Conservation (phyloP, 2,888 invertebrate species). For the Lycocerus yunnanus region DNA sequence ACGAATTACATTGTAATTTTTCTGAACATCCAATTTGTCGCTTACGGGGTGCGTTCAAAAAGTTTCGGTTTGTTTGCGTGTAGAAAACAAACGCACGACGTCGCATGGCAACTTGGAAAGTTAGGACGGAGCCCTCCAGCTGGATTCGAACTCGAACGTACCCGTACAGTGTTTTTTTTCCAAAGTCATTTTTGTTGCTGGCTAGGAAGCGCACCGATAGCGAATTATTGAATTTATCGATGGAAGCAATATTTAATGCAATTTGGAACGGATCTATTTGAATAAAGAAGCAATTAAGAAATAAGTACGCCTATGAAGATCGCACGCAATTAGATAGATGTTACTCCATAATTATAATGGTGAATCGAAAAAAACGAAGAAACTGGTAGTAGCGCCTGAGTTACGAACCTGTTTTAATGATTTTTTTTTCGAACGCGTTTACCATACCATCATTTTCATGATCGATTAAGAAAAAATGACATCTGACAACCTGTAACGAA, state of each 20-base stretch:
- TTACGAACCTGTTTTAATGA: not conserved
- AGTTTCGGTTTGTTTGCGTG: not conserved
- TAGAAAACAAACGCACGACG: too few relatives aligned
- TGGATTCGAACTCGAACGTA: too few relatives aligned
- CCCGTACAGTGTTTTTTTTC: too few relatives aligned
- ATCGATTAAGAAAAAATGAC: slow-evolving; percentile 2
- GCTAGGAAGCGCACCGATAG: not conserved
- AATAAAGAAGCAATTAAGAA: not conserved
- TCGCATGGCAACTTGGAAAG: too few relatives aligned
- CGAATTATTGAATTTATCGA: not conserved
- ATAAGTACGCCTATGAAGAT: not conserved
- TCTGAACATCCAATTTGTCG: not conserved
- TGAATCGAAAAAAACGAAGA: not conserved
- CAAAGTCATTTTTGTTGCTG: not conserved
- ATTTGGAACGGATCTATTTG: not conserved
- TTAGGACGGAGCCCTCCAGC: too few relatives aligned
- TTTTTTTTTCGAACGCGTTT: not conserved
- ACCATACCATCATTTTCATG: not conserved
- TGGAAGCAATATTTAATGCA: not conserved
- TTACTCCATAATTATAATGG: not conserved
- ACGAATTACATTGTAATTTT: not conserved
- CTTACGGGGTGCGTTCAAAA: not conserved
- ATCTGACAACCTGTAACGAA: not conserved
- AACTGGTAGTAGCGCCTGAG: slow-evolving; percentile 1
- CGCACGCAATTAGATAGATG: not conserved